Conservation (phyloP, 2,113 vertebrate species). For the Indicator maculatus region DNA sequence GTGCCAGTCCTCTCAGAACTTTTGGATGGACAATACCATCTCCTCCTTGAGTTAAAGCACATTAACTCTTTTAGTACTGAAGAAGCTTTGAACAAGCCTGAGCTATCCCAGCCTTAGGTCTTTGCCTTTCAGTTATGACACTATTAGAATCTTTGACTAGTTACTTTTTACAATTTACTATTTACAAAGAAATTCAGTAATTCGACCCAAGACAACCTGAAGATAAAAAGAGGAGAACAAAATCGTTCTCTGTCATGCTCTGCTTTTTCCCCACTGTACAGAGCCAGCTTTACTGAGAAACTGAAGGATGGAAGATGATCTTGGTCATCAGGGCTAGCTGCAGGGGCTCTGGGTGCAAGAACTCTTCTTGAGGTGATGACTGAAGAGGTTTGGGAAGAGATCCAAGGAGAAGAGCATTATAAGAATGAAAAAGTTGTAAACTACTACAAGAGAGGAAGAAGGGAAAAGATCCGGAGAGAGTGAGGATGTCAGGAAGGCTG, state of each 20-base stretch:
- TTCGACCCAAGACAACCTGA: background rate
- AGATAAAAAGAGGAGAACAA: background rate
- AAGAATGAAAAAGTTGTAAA: background rate
- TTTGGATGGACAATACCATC: background rate
- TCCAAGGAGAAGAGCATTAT: background rate
- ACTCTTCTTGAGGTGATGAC: too few species aligned
- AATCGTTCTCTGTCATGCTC: background rate
- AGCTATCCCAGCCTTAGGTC: background rate
- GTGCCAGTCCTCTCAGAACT: background rate
- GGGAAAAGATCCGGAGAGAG: background rate
- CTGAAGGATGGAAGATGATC: background rate
- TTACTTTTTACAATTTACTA: background rate
- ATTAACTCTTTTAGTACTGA: background rate
- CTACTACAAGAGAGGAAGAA: background rate
- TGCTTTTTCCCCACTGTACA: background rate
- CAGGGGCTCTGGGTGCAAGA: background rate
- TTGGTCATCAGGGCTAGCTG: background rate
- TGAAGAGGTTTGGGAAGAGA: background rate
- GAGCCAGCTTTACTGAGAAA: background rate
- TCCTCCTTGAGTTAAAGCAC: background rate
- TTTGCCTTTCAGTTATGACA: background rate
- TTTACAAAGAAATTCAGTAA: background rate
- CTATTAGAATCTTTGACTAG: background rate
- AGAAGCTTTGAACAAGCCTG: background rate
- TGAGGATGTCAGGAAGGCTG: background rate